Evolutionary conservation across 2,797 vertebrate species (phyloP), one percentile per base, ranked within the genome.

Genomic region (Margarornis squamiger): DNA sequence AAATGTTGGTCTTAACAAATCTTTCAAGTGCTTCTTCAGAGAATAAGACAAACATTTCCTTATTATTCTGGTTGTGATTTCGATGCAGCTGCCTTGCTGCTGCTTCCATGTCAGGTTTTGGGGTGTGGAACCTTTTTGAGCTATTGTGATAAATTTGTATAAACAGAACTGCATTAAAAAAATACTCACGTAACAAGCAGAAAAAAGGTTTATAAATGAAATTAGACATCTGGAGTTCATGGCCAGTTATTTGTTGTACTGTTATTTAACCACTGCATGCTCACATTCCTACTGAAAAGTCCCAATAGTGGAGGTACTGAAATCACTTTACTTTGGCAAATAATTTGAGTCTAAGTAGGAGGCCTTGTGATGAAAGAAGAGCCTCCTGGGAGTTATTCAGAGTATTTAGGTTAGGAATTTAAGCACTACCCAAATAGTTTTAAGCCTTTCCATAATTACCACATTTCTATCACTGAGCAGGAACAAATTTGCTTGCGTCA

Each of bases 381-480:
- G 38, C 77, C 55, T 85, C 39, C 30, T 48, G 36, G 34, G n/a
- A 87, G 10, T 73, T 87, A 70, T 82, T 92, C 26, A 45, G 59
- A 66, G 39, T 61, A 87, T 87, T 76, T 89, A 75, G 59, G 12
- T 82, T 67, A 91, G 65, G 84, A 93, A 85, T 49, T 87, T 66
- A 59, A 85, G n/a, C 29, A 79, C n/a, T 85, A 23, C 21, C 32
- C 72, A 83, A 86, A 93, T 2, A 87, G 34, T 57, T 54, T 59
- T 83, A 67, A 90, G 83, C 67, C 55, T 82, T 94, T 93, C 75
- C 81, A 52, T 63, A 86, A 81, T 41, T 72, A 75, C n/a, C 24
- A 51, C 24, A 51, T 51, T 86, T 86, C 73, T 88, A 7, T 66
- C 45, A 65, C 3, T 58, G 51, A 36, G n/a, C 18, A 81, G 46